Conservation (phyloP, 2,888 invertebrate species). For the Himalopsyche japonica region DNA sequence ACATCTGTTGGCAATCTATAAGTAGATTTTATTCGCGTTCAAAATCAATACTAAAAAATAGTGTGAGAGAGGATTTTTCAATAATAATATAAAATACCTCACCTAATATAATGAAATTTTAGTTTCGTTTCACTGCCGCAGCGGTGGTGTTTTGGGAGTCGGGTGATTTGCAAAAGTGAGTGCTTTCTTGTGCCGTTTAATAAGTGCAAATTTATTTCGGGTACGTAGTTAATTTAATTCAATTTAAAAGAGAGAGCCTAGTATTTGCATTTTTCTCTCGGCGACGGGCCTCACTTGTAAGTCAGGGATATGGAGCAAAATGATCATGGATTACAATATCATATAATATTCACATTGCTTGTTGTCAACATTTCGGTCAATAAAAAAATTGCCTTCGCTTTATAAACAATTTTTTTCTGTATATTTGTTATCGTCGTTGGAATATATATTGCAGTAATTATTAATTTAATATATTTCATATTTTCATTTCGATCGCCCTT, state of each 20-base stretch:
- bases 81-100: no score
- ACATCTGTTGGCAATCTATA: no score
- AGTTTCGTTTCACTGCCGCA: neutral
- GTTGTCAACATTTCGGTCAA: no score
- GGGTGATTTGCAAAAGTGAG: neutral
- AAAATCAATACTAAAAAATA: no score
- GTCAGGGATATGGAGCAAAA: neutral
- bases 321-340: neutral
- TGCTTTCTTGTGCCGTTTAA: slow-evolving; percentile 7
- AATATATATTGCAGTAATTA: no score
- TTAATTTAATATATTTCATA: no score
- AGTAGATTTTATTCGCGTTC: no score
- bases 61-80: no score
- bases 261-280: slow-evolving; percentile 20
- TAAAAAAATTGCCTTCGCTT: no score
- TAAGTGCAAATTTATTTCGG: slow-evolving; percentile 36
- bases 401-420: no score
- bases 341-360: neutral
- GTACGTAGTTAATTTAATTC: slow-evolving; percentile 32
- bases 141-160: neutral
- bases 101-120: neutral
- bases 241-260: slow-evolving; percentile 29
- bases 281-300: neutral
- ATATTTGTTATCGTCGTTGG: no score
- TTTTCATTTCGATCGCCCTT: no score